Base-by-base conservation (phyloP, 2,113 vertebrate species). In the Hippolais icterina region DNA sequence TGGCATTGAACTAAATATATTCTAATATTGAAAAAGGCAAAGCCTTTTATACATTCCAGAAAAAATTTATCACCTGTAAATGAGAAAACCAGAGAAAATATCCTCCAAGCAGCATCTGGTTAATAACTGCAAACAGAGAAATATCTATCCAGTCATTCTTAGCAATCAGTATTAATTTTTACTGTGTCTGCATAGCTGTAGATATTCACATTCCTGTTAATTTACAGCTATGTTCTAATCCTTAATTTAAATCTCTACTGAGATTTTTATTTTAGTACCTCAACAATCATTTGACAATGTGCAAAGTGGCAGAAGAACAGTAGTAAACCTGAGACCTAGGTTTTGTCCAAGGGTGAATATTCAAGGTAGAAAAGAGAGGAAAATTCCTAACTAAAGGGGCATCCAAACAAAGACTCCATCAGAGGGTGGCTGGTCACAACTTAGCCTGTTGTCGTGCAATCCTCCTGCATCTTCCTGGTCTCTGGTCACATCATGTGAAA, bases 171-270 rank as follows among this genome's bases (percentile, higher is more conserved):
- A 59, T 39, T 93, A 35, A 85, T 83, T 90, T 97, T 85, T 80
- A 71, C 44, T 72, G 39, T 79, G 61, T 89, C 59, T 71, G 31
- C n/a, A 71, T 72, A 72, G 70, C 78, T 79, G 53, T 28, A 78
- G 69, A 78, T 63, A 89, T 91, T 87, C 24, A 91, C 35, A 70
- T 87, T 87, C 49, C 44, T 94, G 49, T 79, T 90, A 94, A 95
- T 93, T 93, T 85, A 90, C 78, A 94, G 53, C 61, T 64, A 56
- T 61, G 61, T 71, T 93, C 57, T 82, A 79, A 87, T 79, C 25
- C 54, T 63, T 89, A 66, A 57, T 91, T 97, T 96, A 82, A 84
- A 87, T 66, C 52, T 70, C 84, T 78, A 59, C 27, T n/a, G 60
- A 91, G 69, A 64, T 82, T 84, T 90, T 82, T 10, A 53, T 64